Evolutionary conservation across 2,113 vertebrate genomes (phyloP).

Genomic region (Cyphomyrus plagiostoma): DNA sequence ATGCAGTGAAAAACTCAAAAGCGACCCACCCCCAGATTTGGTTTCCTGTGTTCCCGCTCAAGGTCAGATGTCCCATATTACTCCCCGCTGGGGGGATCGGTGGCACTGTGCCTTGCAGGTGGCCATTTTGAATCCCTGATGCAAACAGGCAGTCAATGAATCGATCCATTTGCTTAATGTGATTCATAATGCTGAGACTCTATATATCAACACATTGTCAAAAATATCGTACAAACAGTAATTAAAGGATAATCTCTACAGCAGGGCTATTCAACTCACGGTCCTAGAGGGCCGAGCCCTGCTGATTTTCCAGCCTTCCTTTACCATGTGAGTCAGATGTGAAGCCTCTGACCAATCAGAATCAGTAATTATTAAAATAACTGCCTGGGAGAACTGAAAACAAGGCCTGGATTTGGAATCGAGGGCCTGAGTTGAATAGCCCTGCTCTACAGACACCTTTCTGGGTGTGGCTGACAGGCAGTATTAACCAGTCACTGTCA

Average conservation of each 20-base stretch:
- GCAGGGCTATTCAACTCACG: too few relatives aligned
- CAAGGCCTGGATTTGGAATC: too few relatives aligned
- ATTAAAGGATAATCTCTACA: background rate
- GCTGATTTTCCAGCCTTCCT: too few relatives aligned
- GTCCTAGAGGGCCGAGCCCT: too few relatives aligned
- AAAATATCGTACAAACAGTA: background rate
- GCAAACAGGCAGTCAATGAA: background rate
- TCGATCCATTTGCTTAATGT: background rate
- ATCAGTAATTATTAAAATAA: too few relatives aligned
- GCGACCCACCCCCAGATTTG: background rate
- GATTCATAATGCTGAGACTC: background rate
- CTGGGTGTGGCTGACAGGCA: background rate
- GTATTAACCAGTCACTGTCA: background rate
- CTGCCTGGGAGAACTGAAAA: too few relatives aligned
- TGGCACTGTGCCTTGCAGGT: background rate
- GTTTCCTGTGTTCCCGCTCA: background rate
- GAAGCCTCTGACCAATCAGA: too few relatives aligned
- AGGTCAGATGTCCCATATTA: background rate
- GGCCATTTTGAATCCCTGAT: background rate
- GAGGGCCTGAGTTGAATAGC: too few relatives aligned
- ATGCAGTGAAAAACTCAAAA: background rate
- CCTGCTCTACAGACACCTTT: background rate
- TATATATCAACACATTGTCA: background rate
- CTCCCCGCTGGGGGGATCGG: background rate
- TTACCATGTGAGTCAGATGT: too few relatives aligned